Percentiles rank a stretch among this genome's conserved stretches.
Evolutionary conservation across 2,797 vertebrate genomes (phyloP).

Genomic region (Myiotriccus ornatus): DNA sequence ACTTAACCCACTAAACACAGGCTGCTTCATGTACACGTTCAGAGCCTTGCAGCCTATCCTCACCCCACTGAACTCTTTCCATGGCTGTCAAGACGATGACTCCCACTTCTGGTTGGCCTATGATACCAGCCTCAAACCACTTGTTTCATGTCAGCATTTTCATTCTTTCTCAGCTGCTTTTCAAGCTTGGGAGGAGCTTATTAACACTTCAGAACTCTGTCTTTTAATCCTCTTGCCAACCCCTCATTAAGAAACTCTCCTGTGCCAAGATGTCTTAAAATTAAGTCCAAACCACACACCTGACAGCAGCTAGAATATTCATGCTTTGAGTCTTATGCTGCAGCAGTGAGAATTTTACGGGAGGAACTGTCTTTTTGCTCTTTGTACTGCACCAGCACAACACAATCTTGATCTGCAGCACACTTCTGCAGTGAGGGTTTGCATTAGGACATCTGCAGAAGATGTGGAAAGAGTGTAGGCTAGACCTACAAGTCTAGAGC

Average conservation of each 20-base stretch:
- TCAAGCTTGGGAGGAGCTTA: constrained; percentile 21
- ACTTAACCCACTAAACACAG: background rate
- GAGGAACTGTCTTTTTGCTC: background rate
- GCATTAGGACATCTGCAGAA: background rate
- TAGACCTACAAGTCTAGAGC: background rate
- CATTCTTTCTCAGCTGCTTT: background rate
- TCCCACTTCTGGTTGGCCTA: background rate
- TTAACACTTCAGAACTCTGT: constrained; percentile 44
- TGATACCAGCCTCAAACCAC: background rate
- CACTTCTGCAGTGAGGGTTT: background rate
- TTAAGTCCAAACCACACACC: background rate
- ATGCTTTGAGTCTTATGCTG: background rate
- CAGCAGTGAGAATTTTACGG: background rate
- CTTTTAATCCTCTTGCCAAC: constrained; percentile 30
- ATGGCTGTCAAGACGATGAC: background rate
- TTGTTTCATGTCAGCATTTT: background rate
- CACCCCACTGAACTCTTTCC: background rate
- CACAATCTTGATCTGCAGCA: background rate
- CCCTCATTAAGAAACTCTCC: constrained; percentile 11
- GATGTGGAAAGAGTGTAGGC: rapidly evolving
- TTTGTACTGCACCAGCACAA: background rate
- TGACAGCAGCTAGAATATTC: background rate
- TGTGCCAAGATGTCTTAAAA: constrained; percentile 20
- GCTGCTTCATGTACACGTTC: rapidly evolving
- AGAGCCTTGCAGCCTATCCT: background rate